These are phyloP conservation scores for Percina caprodes DNA, from an alignment of 2,113 vertebrate genomes.

Conservation along the genomic window DNA sequence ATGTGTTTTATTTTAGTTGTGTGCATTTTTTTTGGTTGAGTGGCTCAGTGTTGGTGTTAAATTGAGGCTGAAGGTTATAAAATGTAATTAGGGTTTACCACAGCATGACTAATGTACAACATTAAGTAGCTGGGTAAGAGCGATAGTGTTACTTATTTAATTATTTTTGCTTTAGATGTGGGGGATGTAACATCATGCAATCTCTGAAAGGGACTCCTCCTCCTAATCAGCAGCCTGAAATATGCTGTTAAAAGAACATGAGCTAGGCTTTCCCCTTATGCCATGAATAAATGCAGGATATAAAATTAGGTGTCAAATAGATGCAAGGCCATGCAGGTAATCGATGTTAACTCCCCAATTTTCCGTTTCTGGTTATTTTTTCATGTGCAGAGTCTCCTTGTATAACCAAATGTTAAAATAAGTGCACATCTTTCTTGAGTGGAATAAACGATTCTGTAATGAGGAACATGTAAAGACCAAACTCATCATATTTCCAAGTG, in stretches of 20 bases:
- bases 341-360: conserved; percentile 34
- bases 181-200: conserved; percentile 38
- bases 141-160: conserved; percentile 50
- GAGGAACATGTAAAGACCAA: neutral
- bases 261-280: neutral
- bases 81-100: conserved; percentile 64
- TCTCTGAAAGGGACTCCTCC: conserved; percentile 43
- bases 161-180: conserved; percentile 58
- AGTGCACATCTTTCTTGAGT: neutral
- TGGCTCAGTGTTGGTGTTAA: conserved; percentile 46
- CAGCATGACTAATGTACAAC: conserved; percentile 64
- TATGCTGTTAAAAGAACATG: neutral
- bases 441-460: conserved; percentile 9
- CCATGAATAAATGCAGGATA: conserved; percentile 17
- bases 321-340: conserved; percentile 31
- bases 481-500: neutral
- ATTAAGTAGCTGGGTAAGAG: conserved; percentile 49
- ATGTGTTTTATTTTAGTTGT: conserved; percentile 22
- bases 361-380: conserved; percentile 25
- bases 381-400: neutral
- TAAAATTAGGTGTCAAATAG: conserved; percentile 33
- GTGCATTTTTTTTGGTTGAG: conserved; percentile 8
- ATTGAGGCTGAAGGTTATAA: conserved; percentile 58
- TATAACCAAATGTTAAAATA: neutral
- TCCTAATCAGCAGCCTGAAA: conserved; percentile 49